phyloP scores from a whole-genome alignment of 2,797 vertebrate species.

The Ctenochaetus hawaiiensis region DNA sequence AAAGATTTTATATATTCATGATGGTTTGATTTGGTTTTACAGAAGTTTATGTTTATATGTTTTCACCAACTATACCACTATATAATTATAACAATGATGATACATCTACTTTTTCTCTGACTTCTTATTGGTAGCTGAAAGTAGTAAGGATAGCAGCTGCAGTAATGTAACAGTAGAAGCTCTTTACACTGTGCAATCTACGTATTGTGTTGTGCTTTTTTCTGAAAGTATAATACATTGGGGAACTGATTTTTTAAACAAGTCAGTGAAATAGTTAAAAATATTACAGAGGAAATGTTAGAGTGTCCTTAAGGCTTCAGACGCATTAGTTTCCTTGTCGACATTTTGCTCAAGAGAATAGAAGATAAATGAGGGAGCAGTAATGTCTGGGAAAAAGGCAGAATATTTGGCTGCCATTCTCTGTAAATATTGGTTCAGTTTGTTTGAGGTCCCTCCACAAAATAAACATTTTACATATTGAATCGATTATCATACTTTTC shows the following conservation, averaged over 20 bases:
- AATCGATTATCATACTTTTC: slow-evolving; percentile 83
- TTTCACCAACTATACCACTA: neutral
- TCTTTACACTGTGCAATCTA: neutral
- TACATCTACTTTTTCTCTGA: neutral
- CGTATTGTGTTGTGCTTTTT: slow-evolving; percentile 16
- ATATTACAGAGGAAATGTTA: slow-evolving; percentile 55
- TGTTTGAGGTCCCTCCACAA: slow-evolving; percentile 81
- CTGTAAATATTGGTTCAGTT: slow-evolving; percentile 86
- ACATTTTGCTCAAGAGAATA: slow-evolving; percentile 73
- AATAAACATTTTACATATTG: slow-evolving; percentile 87
- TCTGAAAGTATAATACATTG: slow-evolving; percentile 21
- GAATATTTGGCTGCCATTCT: slow-evolving; percentile 81
- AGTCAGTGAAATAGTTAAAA: slow-evolving; percentile 54
- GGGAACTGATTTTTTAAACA: slow-evolving; percentile 1
- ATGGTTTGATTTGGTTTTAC: neutral
- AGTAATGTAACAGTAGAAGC: neutral
- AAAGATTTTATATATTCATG: neutral
- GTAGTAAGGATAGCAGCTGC: neutral
- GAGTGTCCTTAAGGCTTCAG: slow-evolving; percentile 57
- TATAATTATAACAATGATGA: neutral
- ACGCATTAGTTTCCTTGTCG: slow-evolving; percentile 66
- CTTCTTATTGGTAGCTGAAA: too few relatives aligned
- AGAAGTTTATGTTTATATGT: neutral
- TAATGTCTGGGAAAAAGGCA: slow-evolving; percentile 81
- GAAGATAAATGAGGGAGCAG: slow-evolving; percentile 80